phyloP scores from a whole-genome alignment of 2,797 vertebrate genomes.

The Sebastes diploproa region DNA sequence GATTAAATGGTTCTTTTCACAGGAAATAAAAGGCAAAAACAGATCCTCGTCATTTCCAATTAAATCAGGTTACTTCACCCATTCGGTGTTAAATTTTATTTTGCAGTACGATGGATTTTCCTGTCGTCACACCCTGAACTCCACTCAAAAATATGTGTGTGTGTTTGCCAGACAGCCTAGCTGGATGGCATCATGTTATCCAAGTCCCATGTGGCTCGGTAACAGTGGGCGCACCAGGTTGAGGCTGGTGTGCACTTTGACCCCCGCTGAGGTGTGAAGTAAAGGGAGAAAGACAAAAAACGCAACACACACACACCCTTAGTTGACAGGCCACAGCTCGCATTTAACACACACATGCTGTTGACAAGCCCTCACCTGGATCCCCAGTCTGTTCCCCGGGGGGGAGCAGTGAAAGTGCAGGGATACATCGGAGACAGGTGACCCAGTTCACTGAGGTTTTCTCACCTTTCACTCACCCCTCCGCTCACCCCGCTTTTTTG shows the following conservation, averaged over 20 bases:
- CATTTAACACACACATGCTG: constrained; percentile 44
- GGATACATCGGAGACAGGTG: constrained; percentile 60
- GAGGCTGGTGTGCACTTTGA: constrained; percentile 54
- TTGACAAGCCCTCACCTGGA: constrained; percentile 73
- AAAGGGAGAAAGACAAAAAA: constrained; percentile 19
- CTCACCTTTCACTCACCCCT: constrained; percentile 63
- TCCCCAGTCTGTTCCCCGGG: constrained; percentile 51
- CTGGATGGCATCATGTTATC: background rate
- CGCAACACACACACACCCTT: constrained; percentile 18
- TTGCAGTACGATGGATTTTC: background rate
- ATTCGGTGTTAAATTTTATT: background rate
- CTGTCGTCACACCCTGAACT: background rate
- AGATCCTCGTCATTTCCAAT: constrained; percentile 1
- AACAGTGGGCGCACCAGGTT: constrained; percentile 38
- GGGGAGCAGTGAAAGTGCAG: constrained; percentile 51
- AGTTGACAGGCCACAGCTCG: constrained; percentile 48
- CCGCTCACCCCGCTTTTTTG: background rate
- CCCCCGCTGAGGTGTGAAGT: constrained; percentile 63
- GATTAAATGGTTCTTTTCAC: constrained; percentile 31
- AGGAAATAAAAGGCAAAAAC: background rate
- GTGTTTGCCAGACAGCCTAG: background rate
- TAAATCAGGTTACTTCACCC: background rate
- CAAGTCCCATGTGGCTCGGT: constrained; percentile 19
- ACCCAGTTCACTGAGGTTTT: constrained; percentile 66
- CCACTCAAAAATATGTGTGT: background rate